Base-by-base conservation (phyloP, 2,113 vertebrate species). In the Chloebia gouldiae region DNA sequence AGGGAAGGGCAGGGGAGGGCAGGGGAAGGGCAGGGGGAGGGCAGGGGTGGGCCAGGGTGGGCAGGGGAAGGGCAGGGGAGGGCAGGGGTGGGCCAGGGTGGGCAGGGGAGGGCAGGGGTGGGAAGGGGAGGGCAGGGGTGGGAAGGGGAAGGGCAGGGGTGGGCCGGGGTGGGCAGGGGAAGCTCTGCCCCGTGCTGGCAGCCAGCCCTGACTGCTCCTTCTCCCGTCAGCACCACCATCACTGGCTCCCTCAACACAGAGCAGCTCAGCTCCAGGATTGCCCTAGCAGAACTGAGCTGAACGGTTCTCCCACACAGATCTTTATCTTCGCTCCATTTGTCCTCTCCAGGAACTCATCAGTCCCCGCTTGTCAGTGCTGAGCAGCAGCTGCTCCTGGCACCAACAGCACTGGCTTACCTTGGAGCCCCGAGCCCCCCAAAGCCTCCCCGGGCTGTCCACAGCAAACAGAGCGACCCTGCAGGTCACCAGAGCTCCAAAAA, bases 181-280 rank as follows among this genome's bases (percentile, higher is more conserved):
- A 11, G 24, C 19, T 77, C 39, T 8, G 2, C 25, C 39, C 30
- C 30, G 0, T 6, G 49, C 22, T 5, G 50, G 10, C 47, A 5
- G 11, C 9, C 37, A 53, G 88, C 42, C n/a, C 12, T 0, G 1
- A 5, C 2, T 30, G 10, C 8, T 6, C 30, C 20, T 6, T 2
- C 35, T 19, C 42, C 35, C 59, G 47, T 0, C 14, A 6, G 15
- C 1, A 10, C 1, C 9, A 37, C 4, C 51, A 4, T 5, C 40
- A 15, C 40, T 15, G 7, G 51, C 21, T 30, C 73, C 8, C 70
- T 25, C 60, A 21, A 39, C 81, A 31, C 25, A 47, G 31, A 13
- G 47, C 30, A 54, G 8, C 28, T 22, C 25, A 23, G 53, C 49
- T 39, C 40, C 1, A 9, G 23, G 14, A 21, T 68, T 80, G 82